Evolutionary conservation across 2,888 invertebrate genomes (phyloP).

Genomic region (Meloe dianella): DNA sequence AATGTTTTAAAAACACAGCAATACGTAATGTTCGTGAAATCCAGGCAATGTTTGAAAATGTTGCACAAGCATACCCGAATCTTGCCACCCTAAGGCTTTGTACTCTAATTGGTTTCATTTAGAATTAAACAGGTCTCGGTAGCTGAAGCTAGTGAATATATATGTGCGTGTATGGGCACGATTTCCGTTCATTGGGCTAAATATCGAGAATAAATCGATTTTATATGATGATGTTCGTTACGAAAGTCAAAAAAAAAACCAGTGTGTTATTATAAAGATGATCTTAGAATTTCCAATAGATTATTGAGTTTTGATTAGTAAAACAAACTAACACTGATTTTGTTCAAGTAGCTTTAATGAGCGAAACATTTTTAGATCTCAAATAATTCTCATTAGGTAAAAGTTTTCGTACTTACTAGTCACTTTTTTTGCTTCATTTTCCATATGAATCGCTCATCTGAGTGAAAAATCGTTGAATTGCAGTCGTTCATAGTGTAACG

Average conservation of each 20-base stretch:
- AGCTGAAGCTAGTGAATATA: constrained; percentile 26
- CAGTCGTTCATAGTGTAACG: not conserved
- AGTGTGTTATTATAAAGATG: not conserved
- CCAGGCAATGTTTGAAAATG: constrained; percentile 33
- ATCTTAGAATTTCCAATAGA: not conserved
- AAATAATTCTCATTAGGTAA: no score
- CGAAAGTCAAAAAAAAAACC: constrained; percentile 6
- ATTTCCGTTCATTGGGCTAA: not conserved
- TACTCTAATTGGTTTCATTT: constrained; percentile 51
- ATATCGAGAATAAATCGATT: constrained; percentile 21
- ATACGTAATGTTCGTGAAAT: constrained; percentile 27
- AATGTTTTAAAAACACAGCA: not conserved
- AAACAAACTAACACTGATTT: no score
- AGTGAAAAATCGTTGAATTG: not conserved
- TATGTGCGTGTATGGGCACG: constrained; percentile 13
- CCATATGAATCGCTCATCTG: no score
- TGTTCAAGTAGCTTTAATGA: not conserved
- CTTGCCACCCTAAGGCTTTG: constrained; percentile 29
- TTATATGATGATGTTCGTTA: not conserved
- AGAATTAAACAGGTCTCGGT: constrained; percentile 46
- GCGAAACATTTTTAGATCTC: not conserved
- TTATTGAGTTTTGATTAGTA: not conserved
- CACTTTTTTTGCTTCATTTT: no score
- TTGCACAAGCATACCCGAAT: constrained; percentile 16
- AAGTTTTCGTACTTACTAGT: not conserved